phyloP scores from a whole-genome alignment of 2,888 invertebrate species.

The Neoitamus cyanurus region DNA sequence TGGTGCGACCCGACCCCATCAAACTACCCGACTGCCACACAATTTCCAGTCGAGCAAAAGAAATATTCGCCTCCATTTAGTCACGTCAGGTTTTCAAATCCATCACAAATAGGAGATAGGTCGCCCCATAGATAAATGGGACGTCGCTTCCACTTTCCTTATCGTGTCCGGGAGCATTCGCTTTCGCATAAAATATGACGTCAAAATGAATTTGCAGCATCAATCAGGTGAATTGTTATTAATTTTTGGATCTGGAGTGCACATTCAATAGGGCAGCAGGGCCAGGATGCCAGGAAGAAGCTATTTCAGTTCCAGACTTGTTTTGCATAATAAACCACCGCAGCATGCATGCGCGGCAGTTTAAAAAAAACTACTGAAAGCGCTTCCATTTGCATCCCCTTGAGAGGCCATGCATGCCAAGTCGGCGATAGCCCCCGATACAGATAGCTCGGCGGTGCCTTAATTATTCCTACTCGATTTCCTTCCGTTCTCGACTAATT shows the following conservation, averaged over 20 bases:
- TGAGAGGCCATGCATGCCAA: background rate
- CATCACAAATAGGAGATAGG: background rate
- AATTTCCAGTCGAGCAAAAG: background rate
- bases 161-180: background rate
- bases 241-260: background rate
- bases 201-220: background rate
- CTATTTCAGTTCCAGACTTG: background rate
- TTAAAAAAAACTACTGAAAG: background rate
- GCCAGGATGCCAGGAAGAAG: background rate
- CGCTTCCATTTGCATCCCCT: background rate
- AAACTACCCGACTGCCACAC: background rate
- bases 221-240: constrained; percentile 1
- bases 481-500: background rate
- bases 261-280: background rate
- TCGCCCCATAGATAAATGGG: background rate
- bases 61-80: constrained; percentile 2
- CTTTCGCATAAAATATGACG: constrained; percentile 1
- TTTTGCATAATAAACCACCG: background rate
- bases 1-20: background rate
- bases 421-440: background rate
- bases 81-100: constrained; percentile 3
- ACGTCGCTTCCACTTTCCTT: background rate
- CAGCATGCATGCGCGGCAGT: background rate
- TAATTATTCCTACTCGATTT: background rate
- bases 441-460: background rate